Percentiles rank a stretch among this genome's conserved stretches.
Conservation (phyloP, 2,888 invertebrate genomes). For the Tipula unca region DNA sequence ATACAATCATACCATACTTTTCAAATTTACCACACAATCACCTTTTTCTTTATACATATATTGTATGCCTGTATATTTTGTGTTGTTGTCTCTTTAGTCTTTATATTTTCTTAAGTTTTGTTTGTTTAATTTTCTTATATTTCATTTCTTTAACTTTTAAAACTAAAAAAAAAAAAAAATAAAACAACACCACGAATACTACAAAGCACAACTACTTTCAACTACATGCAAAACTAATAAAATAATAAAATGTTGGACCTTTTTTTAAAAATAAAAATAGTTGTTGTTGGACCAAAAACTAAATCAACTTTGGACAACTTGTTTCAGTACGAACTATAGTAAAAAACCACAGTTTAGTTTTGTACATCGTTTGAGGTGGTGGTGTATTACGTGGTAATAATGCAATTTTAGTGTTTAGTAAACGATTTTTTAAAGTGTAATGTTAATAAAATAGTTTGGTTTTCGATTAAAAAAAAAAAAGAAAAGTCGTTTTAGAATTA, state of each 20-base stretch:
- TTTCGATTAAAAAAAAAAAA: not conserved
- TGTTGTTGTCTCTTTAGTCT: not conserved
- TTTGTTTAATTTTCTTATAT: not conserved
- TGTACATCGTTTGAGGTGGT: not conserved
- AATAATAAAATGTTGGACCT: slow-evolving; percentile 1
- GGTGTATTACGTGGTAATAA: not conserved
- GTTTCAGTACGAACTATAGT: not conserved
- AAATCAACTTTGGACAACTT: slow-evolving; percentile 14
- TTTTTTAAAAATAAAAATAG: not conserved
- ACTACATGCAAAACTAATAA: not conserved
- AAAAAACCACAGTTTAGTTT: not conserved
- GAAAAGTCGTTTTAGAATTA: not conserved
- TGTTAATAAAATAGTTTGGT: not conserved
- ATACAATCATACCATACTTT: not conserved
- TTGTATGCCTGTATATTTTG: not conserved
- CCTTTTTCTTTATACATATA: not conserved
- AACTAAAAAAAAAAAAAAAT: not conserved
- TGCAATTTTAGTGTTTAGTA: not conserved
- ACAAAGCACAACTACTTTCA: not conserved
- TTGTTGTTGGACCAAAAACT: not conserved
- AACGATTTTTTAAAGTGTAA: not conserved
- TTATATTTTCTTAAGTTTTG: not conserved
- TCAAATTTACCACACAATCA: not conserved
- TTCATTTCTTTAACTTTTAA: not conserved
- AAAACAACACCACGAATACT: not conserved